Conservation (phyloP, 2,113 vertebrate species). For the Hyla sarda region DNA sequence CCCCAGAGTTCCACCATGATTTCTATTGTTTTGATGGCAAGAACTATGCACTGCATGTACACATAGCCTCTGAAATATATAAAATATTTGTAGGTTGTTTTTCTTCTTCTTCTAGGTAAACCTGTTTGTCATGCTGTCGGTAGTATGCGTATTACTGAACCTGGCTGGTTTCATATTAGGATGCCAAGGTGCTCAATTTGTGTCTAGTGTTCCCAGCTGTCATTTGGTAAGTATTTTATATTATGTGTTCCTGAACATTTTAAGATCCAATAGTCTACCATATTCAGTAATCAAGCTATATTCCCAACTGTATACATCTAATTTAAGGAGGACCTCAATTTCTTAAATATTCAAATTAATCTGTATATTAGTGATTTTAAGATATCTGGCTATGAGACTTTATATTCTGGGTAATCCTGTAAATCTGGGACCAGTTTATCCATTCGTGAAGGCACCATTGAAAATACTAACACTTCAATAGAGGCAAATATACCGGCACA, state of each 20-base stretch:
- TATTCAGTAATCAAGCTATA: background rate
- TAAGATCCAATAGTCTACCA: background rate
- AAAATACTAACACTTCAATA: no score
- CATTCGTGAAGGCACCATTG: no score
- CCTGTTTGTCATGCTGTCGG: constrained; percentile 82
- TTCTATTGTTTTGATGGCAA: background rate
- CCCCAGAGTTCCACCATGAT: background rate
- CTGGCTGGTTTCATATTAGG: constrained; percentile 83
- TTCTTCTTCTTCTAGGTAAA: constrained; percentile 78
- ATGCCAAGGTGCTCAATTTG: constrained; percentile 83
- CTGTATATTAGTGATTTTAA: no score
- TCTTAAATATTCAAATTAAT: no score
- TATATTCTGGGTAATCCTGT: no score
- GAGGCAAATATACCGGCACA: no score
- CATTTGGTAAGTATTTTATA: constrained; percentile 75
- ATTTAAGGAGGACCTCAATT: no score
- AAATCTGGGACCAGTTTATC: no score
- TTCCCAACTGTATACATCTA: no score
- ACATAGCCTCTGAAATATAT: background rate
- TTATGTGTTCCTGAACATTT: background rate
- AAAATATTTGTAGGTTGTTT: constrained; percentile 2
- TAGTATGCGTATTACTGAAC: constrained; percentile 84
- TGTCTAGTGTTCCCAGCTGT: constrained; percentile 81
- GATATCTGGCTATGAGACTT: no score
- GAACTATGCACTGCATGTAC: background rate